phyloP scores from a whole-genome alignment of 2,113 vertebrate genomes.

The Melanerpes formicivorus region DNA sequence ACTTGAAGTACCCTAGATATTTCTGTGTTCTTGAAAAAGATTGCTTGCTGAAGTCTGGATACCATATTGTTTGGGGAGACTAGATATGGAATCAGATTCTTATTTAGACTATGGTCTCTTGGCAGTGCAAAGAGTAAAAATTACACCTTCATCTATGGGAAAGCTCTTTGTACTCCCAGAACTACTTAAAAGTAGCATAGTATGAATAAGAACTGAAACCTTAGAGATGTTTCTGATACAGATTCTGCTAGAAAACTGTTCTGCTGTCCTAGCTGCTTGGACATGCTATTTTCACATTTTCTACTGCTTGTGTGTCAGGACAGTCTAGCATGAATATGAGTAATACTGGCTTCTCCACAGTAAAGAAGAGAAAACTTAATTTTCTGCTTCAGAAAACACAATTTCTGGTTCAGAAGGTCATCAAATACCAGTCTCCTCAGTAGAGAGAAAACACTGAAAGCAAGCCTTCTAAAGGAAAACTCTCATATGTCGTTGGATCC shows the following conservation, averaged over 20 bases:
- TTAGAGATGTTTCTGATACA: neutral
- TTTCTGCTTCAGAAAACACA: constrained; percentile 65
- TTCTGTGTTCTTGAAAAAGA: neutral
- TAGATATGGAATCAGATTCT: neutral
- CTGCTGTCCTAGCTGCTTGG: neutral
- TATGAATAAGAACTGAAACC: neutral
- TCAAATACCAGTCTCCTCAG: constrained; percentile 4
- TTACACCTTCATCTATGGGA: neutral
- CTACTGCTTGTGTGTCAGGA: constrained; percentile 4
- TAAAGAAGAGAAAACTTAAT: constrained; percentile 41
- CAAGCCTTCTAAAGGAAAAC: neutral
- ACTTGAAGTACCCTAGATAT: neutral
- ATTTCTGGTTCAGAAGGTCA: constrained; percentile 30
- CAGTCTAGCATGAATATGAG: neutral
- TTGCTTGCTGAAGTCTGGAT: neutral
- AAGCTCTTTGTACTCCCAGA: neutral
- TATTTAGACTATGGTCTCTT: neutral
- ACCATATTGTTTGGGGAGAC: neutral
- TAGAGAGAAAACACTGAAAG: neutral
- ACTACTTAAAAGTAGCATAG: neutral
- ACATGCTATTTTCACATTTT: neutral
- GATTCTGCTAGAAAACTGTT: neutral
- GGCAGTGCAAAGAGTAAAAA: neutral
- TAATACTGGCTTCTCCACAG: neutral
- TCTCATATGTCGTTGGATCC: neutral